A percentile compares a stretch with the other conserved stretches of the same genome.
Conservation (phyloP, 2,888 invertebrate genomes). For the Xestia xanthographa region DNA sequence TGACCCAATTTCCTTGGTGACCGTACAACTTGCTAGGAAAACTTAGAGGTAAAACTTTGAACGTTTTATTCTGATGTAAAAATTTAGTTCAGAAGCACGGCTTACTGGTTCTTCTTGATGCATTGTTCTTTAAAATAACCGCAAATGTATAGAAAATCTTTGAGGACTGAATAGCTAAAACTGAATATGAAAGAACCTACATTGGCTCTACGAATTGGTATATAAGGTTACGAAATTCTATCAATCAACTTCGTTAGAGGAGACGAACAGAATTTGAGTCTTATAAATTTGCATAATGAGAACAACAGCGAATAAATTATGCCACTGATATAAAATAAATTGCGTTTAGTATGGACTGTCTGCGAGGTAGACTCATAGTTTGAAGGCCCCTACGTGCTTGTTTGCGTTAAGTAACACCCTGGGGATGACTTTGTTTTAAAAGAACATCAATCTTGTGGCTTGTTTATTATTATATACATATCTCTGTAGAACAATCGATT, state of each 20-base stretch:
- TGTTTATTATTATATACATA: conserved; percentile 1
- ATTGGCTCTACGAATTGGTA: neutral
- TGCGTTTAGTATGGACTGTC: conserved; percentile 1
- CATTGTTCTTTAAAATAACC: neutral
- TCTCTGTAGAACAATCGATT: neutral
- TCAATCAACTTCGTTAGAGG: conserved; percentile 31
- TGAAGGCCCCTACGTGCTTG: conserved; percentile 24
- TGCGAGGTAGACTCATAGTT: neutral
- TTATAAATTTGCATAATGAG: conserved; percentile 14
- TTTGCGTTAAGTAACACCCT: neutral
- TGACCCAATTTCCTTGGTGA: conserved; percentile 31
- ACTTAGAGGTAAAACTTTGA: neutral
- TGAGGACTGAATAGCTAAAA: neutral
- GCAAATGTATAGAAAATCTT: neutral
- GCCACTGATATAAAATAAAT: conserved; percentile 34
- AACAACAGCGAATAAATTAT: conserved; percentile 22
- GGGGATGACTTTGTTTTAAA: conserved; percentile 19
- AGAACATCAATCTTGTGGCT: conserved; percentile 31
- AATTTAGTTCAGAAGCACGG: neutral
- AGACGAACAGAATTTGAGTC: conserved; percentile 13
- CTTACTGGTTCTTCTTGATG: neutral
- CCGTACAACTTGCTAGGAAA: conserved; percentile 1
- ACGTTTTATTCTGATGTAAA: conserved; percentile 2
- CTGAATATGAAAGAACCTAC: neutral
- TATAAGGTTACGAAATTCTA: conserved; percentile 13